phyloP scores from a whole-genome alignment of 2,888 invertebrate species.

The Ariolimax columbianus region DNA sequence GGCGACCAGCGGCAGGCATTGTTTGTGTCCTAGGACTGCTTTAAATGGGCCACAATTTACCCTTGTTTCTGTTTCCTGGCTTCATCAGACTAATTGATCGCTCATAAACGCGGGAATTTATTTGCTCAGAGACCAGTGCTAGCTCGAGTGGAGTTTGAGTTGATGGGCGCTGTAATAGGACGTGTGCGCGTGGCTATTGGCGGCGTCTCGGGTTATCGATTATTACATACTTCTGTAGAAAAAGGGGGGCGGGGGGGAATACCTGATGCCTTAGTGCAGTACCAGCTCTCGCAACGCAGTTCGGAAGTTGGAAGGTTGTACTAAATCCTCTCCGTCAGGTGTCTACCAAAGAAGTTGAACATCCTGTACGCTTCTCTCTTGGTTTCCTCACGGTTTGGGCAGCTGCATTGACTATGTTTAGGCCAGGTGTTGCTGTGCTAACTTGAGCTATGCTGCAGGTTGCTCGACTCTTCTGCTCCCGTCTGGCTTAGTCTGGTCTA shows the following conservation, averaged over 20 bases:
- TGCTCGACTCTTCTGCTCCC: no score
- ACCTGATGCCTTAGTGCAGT: no score
- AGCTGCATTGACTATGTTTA: no score
- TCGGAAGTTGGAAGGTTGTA: no score
- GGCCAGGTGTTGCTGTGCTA: no score
- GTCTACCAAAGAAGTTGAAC: no score
- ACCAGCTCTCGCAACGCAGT: no score
- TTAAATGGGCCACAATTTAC: background rate
- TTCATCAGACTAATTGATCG: conserved; percentile 19
- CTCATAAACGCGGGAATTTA: background rate
- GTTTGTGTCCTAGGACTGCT: background rate
- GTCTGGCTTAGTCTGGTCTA: no score
- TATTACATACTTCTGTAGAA: background rate
- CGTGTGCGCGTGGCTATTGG: background rate
- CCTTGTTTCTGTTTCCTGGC: background rate
- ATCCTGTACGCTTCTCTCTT: no score
- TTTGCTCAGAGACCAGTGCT: background rate
- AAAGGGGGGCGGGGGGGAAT: background rate
- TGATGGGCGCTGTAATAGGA: background rate
- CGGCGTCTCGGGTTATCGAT: background rate
- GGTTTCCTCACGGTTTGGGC: no score
- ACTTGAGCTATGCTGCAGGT: no score
- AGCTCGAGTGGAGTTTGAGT: background rate
- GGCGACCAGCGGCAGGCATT: background rate
- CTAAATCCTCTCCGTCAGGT: no score